A percentile compares a stretch with the other conserved stretches of the same genome.
Evolutionary conservation across 2,113 vertebrate species (phyloP).

Genomic region (Stigmatopora argus): DNA sequence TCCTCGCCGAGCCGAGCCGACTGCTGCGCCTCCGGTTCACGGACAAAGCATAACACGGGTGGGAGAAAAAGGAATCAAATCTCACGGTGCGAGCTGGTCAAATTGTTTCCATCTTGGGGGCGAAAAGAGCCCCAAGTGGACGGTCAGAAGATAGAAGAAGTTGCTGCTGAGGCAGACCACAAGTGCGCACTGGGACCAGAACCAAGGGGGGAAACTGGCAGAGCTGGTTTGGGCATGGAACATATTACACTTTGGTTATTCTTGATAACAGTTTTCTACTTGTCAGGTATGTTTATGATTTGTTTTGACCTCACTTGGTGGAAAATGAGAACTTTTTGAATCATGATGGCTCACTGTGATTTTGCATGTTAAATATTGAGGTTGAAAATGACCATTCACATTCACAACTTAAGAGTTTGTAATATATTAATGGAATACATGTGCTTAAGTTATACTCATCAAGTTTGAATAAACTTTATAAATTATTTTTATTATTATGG

Average conservation of each 20-base stretch:
- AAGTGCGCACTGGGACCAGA: constrained; percentile 38
- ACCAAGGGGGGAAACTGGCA: constrained; percentile 48
- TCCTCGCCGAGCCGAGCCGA: constrained; percentile 45
- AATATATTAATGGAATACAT: too few relatives aligned
- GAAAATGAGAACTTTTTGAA: background rate
- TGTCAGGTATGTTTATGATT: constrained; percentile 48
- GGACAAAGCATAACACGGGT: constrained; percentile 8
- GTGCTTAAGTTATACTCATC: too few relatives aligned
- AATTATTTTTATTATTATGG: too few relatives aligned
- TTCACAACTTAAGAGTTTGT: background rate
- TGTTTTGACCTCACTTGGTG: background rate
- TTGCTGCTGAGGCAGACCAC: background rate
- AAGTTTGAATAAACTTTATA: too few relatives aligned
- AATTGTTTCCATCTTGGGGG: constrained; percentile 5
- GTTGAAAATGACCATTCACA: background rate
- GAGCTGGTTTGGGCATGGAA: constrained; percentile 51
- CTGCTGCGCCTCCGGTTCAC: constrained; percentile 22
- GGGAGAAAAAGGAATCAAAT: constrained; percentile 35
- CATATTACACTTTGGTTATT: constrained; percentile 52
- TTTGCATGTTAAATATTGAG: too few relatives aligned
- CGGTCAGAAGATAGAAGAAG: constrained; percentile 1
- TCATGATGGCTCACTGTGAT: background rate
- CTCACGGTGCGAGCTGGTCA: constrained; percentile 1
- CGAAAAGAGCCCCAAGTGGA: background rate
- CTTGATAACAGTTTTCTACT: constrained; percentile 50